phyloP scores from a whole-genome alignment of 2,113 vertebrate species.

The Tupaia chinensis region DNA sequence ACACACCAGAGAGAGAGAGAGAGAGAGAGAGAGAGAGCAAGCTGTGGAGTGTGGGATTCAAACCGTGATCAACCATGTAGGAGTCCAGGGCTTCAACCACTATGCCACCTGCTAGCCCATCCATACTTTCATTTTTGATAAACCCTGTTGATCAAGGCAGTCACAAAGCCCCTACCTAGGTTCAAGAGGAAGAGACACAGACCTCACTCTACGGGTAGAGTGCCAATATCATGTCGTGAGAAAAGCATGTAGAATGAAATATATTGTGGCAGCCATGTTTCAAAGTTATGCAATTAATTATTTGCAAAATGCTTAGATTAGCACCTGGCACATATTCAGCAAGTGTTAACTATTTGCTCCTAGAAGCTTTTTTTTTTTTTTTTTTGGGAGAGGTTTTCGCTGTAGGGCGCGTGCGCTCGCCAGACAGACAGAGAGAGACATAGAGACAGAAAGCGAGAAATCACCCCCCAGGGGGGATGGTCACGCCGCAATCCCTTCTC shows the following conservation, averaged over 20 bases:
- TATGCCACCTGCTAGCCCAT: no score
- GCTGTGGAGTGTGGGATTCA: no score
- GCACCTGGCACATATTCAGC: neutral
- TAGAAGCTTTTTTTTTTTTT: neutral
- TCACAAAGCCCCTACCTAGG: neutral
- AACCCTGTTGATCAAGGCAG: neutral
- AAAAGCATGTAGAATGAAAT: neutral
- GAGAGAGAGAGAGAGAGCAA: no score
- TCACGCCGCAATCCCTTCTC: no score
- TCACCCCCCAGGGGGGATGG: no score
- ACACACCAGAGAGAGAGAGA: no score
- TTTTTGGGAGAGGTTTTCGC: no score
- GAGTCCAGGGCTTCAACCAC: no score
- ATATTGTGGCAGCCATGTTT: neutral
- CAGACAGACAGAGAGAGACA: no score
- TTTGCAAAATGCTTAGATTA: neutral
- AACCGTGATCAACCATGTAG: no score
- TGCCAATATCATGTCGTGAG: neutral
- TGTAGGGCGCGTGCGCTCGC: no score
- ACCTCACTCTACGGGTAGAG: neutral
- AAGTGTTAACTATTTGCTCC: neutral
- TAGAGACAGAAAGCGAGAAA: no score
- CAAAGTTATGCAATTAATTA: neutral
- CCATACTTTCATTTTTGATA: neutral
- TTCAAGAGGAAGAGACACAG: neutral